These are phyloP conservation scores for Gallinago media DNA, from an alignment of 2,113 vertebrate genomes.

Conservation along the genomic window DNA sequence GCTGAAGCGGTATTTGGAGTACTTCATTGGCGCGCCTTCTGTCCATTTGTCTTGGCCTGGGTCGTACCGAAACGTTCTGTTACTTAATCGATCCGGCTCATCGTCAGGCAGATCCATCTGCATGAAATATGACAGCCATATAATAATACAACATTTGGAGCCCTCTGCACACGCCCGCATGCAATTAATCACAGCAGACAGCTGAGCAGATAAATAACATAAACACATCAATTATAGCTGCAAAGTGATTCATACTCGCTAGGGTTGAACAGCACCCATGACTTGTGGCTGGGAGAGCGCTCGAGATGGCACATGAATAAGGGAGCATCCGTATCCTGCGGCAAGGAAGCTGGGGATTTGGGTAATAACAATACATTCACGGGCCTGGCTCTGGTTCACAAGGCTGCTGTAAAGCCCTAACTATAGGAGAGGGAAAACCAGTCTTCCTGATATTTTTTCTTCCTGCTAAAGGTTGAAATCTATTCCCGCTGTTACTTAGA, in stretches of 20 bases:
- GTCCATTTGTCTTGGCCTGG: constrained; percentile 89
- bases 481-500: neutral
- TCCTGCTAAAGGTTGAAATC: neutral
- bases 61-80: constrained; percentile 89
- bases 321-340: neutral
- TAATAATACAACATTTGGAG: constrained; percentile 59
- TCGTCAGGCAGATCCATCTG: constrained; percentile 92
- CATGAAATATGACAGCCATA: constrained; percentile 71
- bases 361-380: neutral
- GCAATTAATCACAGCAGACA: constrained; percentile 68
- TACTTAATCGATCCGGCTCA: constrained; percentile 94
- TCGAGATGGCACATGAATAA: neutral
- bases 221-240: constrained; percentile 69
- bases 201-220: constrained; percentile 59
- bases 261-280: neutral
- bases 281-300: neutral
- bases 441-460: neutral
- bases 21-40: constrained; percentile 88
- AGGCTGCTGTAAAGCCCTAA: neutral
- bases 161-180: neutral
- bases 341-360: neutral
- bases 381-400: neutral
- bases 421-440: neutral
- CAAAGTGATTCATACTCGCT: neutral
- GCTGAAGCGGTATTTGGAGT: constrained; percentile 94